Evolutionary conservation across 2,888 invertebrate genomes (phyloP), one percentile per base, ranked within the genome.

Genomic region (Elmis aenea): DNA sequence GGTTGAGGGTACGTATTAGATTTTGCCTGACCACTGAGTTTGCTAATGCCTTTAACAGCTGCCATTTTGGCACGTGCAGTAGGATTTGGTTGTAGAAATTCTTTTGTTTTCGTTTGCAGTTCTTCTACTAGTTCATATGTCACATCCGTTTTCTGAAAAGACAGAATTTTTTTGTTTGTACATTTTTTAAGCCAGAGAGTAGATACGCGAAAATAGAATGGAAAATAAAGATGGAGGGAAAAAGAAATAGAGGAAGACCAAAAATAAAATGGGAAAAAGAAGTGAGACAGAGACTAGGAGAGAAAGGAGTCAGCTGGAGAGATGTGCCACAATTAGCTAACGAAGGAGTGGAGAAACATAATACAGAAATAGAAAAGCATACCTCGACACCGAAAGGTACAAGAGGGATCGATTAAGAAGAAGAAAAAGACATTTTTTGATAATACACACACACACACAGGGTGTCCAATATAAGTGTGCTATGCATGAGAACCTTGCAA

Each of bases 11-110:
- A 99, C 25, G 95, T 91, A 63, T 91, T 88, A 49, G 90, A 91
- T 72, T 95, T 96, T 21, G 94, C 91, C 68, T 94, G 94, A 8
- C 96, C 95, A 60, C 94, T 87, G 48, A 99, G 76, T 73, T 97
- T 99, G 58, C 94, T 94, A 58, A 97, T 91, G 42, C 91, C 89
- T 69, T 91, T 92, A 21, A 92, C 91, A 37, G 91, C 91, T 3
- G 91, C 90, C 92, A 92, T 92, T 71, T 92, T 92, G 22, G 91
- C 92, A 38, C 92, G 75, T 9, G 91, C 91, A 44, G 89, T 95
- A 36, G 99, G 99, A 75, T 99, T 99, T 33, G 99, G 99, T 68
- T 99, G 99, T 25, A 99, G 79, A 69, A 91, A 97, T 72, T 99
- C 99, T 74, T 95, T 96, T 38, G 97, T 96, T 74, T 96, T 95